These are phyloP conservation scores for Pristiophorus japonicus DNA, from an alignment of 2,113 vertebrate genomes.

Conservation along the genomic window DNA sequence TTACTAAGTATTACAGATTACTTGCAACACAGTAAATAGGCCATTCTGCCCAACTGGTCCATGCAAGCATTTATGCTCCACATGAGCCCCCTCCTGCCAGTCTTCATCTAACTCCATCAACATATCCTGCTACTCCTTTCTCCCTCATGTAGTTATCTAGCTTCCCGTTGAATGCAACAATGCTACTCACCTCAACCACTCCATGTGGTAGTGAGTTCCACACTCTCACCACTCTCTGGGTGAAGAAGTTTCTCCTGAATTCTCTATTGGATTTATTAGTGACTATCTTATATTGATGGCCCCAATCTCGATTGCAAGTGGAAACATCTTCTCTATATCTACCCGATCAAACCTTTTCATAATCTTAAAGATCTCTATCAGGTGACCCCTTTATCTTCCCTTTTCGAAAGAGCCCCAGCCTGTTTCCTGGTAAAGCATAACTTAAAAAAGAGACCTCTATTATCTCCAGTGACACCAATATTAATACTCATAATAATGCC, in stretches of 20 bases:
- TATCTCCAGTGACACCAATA: too few species aligned
- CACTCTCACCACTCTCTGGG: neutral
- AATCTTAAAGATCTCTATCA: neutral
- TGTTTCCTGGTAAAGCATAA: neutral
- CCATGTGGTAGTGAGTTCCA: neutral
- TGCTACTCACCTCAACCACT: too few species aligned
- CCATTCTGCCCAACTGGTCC: neutral
- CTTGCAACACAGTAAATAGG: neutral
- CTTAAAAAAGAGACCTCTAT: too few species aligned
- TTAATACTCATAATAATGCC: neutral
- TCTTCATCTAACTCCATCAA: neutral
- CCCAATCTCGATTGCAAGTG: neutral
- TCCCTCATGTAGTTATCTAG: neutral
- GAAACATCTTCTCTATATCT: neutral
- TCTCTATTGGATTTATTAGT: too few species aligned
- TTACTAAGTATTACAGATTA: too few species aligned
- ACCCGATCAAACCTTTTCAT: neutral
- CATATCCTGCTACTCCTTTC: neutral
- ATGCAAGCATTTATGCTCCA: neutral
- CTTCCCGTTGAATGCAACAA: neutral
- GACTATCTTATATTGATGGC: neutral
- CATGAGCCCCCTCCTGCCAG: too few species aligned
- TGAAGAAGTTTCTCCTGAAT: too few species aligned
- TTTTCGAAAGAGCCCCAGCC: neutral
- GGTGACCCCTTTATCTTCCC: neutral